Percentiles rank a stretch among this genome's conserved stretches.
Evolutionary conservation across 2,797 vertebrate species (phyloP).

Genomic region (Lateolabrax maculatus): DNA sequence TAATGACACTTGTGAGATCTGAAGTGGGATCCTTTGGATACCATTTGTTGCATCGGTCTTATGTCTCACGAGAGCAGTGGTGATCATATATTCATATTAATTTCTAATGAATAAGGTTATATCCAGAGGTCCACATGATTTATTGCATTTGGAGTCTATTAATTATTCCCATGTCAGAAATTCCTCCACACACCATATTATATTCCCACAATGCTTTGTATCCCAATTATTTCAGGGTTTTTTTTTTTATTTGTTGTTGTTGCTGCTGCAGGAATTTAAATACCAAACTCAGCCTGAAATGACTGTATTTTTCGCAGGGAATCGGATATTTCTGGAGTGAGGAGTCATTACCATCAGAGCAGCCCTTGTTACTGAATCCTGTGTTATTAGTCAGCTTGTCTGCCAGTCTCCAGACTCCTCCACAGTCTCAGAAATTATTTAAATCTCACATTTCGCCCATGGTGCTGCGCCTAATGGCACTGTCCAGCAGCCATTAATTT

Average conservation of each 20-base stretch:
- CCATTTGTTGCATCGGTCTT: constrained; percentile 49
- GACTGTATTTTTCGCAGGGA: constrained; percentile 64
- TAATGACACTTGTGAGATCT: constrained; percentile 71
- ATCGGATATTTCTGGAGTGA: constrained; percentile 76
- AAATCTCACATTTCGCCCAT: constrained; percentile 75
- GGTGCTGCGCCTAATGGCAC: constrained; percentile 54
- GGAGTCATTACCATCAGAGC: constrained; percentile 75
- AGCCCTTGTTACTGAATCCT: constrained; percentile 75
- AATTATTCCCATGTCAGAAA: constrained; percentile 60
- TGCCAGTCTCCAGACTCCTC: constrained; percentile 75
- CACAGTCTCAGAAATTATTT: constrained; percentile 82
- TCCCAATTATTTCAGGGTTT: constrained; percentile 59
- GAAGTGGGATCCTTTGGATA: constrained; percentile 15
- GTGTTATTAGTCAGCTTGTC: constrained; percentile 82
- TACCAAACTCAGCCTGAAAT: constrained; percentile 52
- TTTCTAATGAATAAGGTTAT: constrained; percentile 45
- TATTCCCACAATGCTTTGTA: constrained; percentile 33
- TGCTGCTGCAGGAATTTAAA: constrained; percentile 66
- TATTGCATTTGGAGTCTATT: constrained; percentile 60
- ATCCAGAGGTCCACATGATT: constrained; percentile 52
- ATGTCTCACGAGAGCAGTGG: constrained; percentile 18
- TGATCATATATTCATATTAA: constrained; percentile 41
- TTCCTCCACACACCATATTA: constrained; percentile 41
- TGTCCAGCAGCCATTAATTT: constrained; percentile 72
- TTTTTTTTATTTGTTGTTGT: no score